A percentile compares a stretch with the other conserved stretches of the same genome.
These are phyloP conservation scores for Chrysolina oricalcia DNA, from an alignment of 2,888 invertebrate genomes.

Conservation along the genomic window DNA sequence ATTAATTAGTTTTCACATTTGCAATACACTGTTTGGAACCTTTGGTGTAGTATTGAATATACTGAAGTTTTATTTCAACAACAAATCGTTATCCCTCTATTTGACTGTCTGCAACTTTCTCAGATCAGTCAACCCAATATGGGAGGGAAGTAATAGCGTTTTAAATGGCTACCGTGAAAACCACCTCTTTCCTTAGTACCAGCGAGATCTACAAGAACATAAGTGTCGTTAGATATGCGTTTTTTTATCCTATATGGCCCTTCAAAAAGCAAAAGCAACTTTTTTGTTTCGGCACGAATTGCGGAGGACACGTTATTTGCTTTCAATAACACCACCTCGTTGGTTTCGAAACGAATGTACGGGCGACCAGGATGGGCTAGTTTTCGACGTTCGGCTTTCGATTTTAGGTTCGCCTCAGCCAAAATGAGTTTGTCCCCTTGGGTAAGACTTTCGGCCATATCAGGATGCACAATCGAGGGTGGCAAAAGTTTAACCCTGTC, in stretches of 20 bases:
- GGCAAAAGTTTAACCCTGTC: too few species aligned
- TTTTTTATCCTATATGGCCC: slow-evolving; percentile 6
- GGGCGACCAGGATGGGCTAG: slow-evolving; percentile 3
- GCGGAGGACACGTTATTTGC: background rate
- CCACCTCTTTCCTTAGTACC: background rate
- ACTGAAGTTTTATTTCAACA: too few species aligned
- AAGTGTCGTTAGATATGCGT: background rate
- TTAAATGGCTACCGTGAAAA: background rate
- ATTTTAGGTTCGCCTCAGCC: slow-evolving; percentile 12
- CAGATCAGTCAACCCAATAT: background rate
- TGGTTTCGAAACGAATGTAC: too few species aligned
- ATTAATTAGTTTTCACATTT: background rate
- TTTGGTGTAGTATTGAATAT: too few species aligned
- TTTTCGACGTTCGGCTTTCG: slow-evolving; percentile 14
- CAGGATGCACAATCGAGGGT: too few species aligned
- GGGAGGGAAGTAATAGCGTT: background rate
- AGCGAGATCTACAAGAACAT: background rate
- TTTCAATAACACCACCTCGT: too few species aligned
- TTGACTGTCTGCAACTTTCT: background rate
- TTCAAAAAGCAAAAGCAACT: background rate
- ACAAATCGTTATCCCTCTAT: too few species aligned
- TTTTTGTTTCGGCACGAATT: background rate
- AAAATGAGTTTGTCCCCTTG: too few species aligned
- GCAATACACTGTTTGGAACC: too few species aligned
- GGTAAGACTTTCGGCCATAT: too few species aligned